These are phyloP conservation scores for Heliothis virescens DNA, from an alignment of 1,140 invertebrate genomes.

Conservation along the genomic window DNA sequence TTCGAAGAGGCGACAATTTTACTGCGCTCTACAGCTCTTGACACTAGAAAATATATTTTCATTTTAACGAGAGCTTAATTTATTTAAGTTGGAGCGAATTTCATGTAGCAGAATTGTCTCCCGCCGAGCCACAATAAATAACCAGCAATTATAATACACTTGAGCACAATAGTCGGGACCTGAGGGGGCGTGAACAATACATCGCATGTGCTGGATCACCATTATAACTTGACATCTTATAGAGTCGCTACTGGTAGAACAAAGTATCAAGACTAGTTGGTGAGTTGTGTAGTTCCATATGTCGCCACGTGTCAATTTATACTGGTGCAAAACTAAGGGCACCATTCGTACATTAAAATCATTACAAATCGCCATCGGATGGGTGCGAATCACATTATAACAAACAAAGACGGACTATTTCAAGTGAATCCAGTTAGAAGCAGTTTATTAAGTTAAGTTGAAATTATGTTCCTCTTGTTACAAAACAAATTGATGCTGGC, in stretches of 20 bases:
- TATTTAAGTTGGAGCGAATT: conserved; percentile 47
- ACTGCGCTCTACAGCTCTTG: neutral
- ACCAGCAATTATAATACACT: conserved; percentile 68
- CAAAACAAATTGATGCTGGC: conserved; percentile 47
- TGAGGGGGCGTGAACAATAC: conserved; percentile 59
- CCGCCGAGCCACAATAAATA: conserved; percentile 72
- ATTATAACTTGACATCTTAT: conserved; percentile 13
- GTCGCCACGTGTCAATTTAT: neutral
- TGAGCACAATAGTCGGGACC: conserved; percentile 60
- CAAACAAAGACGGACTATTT: conserved; percentile 70
- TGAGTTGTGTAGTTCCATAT: neutral
- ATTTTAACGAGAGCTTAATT: conserved; percentile 47
- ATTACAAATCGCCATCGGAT: conserved; percentile 81
- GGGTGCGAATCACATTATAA: conserved; percentile 72
- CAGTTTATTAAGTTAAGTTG: conserved; percentile 59
- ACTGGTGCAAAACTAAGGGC: conserved; percentile 17
- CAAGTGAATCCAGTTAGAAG: conserved; percentile 61
- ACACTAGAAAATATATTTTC: neutral
- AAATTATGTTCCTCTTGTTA: conserved; percentile 49
- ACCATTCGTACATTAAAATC: conserved; percentile 78
- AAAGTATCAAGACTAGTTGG: neutral
- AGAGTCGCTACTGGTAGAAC: neutral
- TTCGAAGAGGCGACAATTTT: no score
- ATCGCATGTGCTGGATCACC: conserved; percentile 36
- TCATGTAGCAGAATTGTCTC: conserved; percentile 59